Evolutionary conservation across 1,140 invertebrate species (phyloP), one percentile per base, ranked within the genome.

Genomic region (Diachasmimorpha longicaudata): DNA sequence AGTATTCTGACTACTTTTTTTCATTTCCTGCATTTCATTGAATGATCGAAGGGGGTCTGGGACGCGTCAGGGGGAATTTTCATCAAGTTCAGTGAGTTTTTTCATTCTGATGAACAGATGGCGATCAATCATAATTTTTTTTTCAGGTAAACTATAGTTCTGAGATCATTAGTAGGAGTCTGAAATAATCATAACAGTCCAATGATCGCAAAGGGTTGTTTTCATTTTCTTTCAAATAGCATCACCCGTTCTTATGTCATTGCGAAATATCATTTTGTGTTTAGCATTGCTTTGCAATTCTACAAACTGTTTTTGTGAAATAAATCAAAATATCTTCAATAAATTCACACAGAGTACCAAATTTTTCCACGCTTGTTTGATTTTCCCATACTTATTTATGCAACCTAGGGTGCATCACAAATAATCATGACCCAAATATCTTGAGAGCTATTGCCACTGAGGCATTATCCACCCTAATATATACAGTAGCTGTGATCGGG

Each of bases 1-100:
- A 55, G 48, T 55, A 19, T 19, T 78, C 71, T 21, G 44, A 14
- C 75, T 81, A n/a, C n/a, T 82, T 58, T 55, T 36, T 63, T 78
- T 55, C 71, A 78, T 70, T 81, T 71, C 78, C 71, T 78, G 78
- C 78, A 80, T 79, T 81, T 75, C 79, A 71, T 73, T 55, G 8
- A n/a, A n/a, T 16, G 48, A 19, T 55, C 48, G 19, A 14, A 55
- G 14, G 5, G 2, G n/a, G 2, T 16, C 19, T 21, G 19, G 19
- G 48, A 21, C 19, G n/a, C 6, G 48, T 19, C 19, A 1, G 1
- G 19, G 4, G 1, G 48, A 55, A 42, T 42, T 55, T 55, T 55
- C 19, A 14, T 55, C n/a, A 16, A 21, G 31, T 31, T 31, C 31
- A 31, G 48, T 19, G 48, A 55, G 14, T 4, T 55, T 55, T 55